These are phyloP conservation scores for Drymodes brunneopygia DNA, from an alignment of 2,113 vertebrate species.

Conservation along the genomic window DNA sequence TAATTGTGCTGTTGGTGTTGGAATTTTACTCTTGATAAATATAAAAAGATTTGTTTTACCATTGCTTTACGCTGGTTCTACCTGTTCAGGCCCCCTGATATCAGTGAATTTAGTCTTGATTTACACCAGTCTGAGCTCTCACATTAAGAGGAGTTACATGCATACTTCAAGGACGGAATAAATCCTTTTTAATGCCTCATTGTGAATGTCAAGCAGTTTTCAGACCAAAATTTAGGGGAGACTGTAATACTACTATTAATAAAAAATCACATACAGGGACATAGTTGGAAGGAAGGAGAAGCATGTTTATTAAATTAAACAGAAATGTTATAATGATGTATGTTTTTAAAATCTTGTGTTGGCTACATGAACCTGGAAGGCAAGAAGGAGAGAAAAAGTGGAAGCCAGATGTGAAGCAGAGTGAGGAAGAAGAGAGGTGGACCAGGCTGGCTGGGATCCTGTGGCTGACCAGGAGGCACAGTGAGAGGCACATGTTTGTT, in stretches of 20 bases:
- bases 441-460: background rate
- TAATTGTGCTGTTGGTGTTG: background rate
- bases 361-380: background rate
- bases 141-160: background rate
- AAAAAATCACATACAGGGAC: background rate
- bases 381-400: background rate
- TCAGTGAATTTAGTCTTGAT: constrained; percentile 9
- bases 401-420: background rate
- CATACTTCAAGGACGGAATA: background rate
- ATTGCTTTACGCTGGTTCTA: background rate
- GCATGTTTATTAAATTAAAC: background rate
- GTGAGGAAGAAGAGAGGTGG: background rate
- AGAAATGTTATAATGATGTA: background rate
- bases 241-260: background rate
- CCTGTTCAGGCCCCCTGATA: background rate
- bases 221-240: background rate
- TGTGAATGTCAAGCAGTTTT: constrained; percentile 17
- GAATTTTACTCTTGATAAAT: background rate
- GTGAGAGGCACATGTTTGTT: background rate
- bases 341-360: background rate
- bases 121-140: background rate
- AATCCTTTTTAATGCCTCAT: constrained; percentile 11
- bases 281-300: background rate
- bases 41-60: background rate
- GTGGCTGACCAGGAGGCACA: background rate